Evolutionary conservation across 2,888 invertebrate species (phyloP).

Genomic region (Caenorhabditis japonica): DNA sequence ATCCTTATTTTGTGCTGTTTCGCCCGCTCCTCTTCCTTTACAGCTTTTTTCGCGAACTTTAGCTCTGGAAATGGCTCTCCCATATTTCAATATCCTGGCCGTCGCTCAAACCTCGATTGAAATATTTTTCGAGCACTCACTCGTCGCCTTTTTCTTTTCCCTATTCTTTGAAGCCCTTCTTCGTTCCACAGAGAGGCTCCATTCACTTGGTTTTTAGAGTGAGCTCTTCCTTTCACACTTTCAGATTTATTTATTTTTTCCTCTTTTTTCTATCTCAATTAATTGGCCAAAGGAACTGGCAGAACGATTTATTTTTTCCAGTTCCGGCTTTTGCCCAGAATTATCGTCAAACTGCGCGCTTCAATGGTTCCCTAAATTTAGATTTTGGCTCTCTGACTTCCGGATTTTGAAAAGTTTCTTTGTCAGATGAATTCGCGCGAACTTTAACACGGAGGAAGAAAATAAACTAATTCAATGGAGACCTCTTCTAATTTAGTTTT

Average conservation of each 20-base stretch:
- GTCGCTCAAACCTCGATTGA: background rate
- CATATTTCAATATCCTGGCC: conserved; percentile 17
- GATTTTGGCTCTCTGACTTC: conserved; percentile 10
- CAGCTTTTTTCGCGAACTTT: conserved; percentile 15
- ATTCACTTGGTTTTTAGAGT: no score
- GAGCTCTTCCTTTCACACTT: background rate
- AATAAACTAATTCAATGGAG: no score
- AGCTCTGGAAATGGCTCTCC: conserved; percentile 8
- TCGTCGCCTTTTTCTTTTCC: background rate
- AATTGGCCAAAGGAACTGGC: no score
- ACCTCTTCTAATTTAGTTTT: no score
- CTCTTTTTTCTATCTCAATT: background rate
- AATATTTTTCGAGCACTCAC: conserved; percentile 12
- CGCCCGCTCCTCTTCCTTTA: background rate
- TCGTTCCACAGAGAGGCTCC: no score
- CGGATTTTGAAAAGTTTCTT: conserved; percentile 6
- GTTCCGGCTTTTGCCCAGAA: conserved; percentile 14
- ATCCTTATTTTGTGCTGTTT: no score
- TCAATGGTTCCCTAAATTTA: conserved; percentile 15
- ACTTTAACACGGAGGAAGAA: no score
- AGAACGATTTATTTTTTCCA: background rate
- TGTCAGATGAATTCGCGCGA: no score
- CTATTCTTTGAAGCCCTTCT: background rate
- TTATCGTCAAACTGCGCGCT: conserved; percentile 23
- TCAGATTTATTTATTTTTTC: background rate